Percentiles rank a stretch among this genome's conserved stretches.
These are phyloP conservation scores for Bubalus kerabau DNA, from an alignment of 2,113 vertebrate genomes.

Conservation along the genomic window DNA sequence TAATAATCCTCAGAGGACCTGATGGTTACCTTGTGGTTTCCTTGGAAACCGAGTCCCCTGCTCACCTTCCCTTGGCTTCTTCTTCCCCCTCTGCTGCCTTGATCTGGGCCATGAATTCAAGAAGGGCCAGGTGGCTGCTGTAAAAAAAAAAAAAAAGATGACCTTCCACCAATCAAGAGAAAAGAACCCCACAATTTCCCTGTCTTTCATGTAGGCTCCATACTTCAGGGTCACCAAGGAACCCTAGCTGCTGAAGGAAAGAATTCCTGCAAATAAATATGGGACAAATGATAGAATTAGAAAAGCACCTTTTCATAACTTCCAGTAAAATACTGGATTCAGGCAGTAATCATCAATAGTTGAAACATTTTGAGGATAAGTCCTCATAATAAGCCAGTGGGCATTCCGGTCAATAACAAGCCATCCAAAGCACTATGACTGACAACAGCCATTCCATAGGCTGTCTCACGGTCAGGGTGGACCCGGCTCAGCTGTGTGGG, in stretches of 20 bases:
- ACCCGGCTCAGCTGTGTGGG: neutral
- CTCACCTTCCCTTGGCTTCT: neutral
- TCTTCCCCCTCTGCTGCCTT: neutral
- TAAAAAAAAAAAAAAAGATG: neutral
- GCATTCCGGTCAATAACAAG: neutral
- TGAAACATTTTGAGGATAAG: neutral
- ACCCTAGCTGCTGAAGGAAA: neutral
- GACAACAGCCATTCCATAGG: too few relatives aligned
- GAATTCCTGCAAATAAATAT: neutral
- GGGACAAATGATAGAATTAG: neutral
- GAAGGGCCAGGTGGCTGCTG: neutral
- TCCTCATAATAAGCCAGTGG: neutral
- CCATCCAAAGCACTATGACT: neutral
- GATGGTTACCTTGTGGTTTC: conserved; percentile 5
- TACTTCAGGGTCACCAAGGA: neutral
- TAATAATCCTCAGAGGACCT: neutral
- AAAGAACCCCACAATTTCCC: neutral
- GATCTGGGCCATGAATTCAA: neutral
- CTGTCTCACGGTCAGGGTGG: accelerated
- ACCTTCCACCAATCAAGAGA: neutral
- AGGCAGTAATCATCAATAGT: too few relatives aligned
- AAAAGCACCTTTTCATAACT: neutral
- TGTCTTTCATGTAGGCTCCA: neutral
- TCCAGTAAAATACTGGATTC: neutral
- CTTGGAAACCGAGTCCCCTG: conserved; percentile 41